Conservation (phyloP, 1,140 invertebrate genomes). For the Thereuonema tuberculata region DNA sequence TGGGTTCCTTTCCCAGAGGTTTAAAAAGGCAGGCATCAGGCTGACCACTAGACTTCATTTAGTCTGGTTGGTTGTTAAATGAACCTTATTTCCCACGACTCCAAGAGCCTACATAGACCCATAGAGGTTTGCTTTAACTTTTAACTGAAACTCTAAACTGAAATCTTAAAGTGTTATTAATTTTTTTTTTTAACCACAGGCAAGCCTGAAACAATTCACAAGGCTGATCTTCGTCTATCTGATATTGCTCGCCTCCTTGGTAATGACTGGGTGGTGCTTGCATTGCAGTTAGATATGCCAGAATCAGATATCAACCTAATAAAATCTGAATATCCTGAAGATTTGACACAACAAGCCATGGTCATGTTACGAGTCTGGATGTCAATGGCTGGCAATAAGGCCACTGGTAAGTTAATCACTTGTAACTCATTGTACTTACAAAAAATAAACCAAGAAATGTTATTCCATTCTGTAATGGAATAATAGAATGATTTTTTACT, state of each 20-base stretch:
- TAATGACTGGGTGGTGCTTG: conserved; percentile 81
- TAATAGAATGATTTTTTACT: too few relatives aligned
- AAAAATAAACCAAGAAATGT: too few relatives aligned
- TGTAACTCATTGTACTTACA: too few relatives aligned
- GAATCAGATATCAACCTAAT: conserved; percentile 78
- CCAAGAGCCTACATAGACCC: too few relatives aligned
- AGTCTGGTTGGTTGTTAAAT: too few relatives aligned
- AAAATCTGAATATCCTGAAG: conserved; percentile 67
- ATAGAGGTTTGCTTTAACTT: too few relatives aligned
- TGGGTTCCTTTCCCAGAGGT: too few relatives aligned
- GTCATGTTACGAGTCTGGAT: conserved; percentile 85
- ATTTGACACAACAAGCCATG: conserved; percentile 74
- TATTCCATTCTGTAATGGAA: too few relatives aligned
- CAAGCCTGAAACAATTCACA: conserved; percentile 51
- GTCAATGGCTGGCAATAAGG: conserved; percentile 51
- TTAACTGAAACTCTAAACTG: too few relatives aligned
- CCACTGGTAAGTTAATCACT: conserved; percentile 41
- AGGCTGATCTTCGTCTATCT: conserved; percentile 65
- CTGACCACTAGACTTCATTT: too few relatives aligned
- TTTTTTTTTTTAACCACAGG: conserved; percentile 15
- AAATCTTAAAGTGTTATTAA: background rate
- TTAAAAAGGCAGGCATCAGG: too few relatives aligned
- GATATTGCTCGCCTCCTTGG: conserved; percentile 84
- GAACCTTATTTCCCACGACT: too few relatives aligned
- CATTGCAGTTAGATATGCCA: conserved; percentile 56